Percentiles rank a stretch among this genome's conserved stretches.
Conservation (phyloP, 1,140 invertebrate species). For the Leptopilina boulardi region DNA sequence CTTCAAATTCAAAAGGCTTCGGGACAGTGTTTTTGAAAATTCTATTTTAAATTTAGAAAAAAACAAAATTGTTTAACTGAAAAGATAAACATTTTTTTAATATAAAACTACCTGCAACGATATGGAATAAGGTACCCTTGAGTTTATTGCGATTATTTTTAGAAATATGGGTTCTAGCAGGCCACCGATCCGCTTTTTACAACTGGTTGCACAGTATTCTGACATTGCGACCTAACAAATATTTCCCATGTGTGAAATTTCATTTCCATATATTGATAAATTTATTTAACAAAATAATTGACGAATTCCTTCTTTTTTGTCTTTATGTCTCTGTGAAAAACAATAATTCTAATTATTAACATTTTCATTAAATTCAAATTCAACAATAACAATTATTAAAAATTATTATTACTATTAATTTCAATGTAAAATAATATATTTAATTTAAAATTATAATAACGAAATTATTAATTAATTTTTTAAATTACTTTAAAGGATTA, state of each 20-base stretch:
- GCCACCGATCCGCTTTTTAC: constrained; percentile 47
- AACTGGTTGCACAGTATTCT: constrained; percentile 30
- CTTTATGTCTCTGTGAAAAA: constrained; percentile 52
- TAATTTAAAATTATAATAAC: no score
- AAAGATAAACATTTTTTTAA: not conserved
- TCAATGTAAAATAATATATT: no score
- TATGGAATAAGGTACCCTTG: constrained; percentile 56
- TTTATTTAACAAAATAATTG: constrained; percentile 65
- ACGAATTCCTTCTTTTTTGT: constrained; percentile 47
- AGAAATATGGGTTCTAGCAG: constrained; percentile 51
- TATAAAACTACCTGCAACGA: constrained; percentile 10
- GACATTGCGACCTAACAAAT: constrained; percentile 3
- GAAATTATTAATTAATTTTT: not conserved
- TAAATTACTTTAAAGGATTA: not conserved
- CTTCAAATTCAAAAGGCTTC: not conserved
- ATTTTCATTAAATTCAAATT: not conserved
- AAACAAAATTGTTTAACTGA: not conserved
- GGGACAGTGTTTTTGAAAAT: not conserved
- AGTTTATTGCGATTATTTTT: constrained; percentile 64
- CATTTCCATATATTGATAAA: constrained; percentile 59
- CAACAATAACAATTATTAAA: no score
- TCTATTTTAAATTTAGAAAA: not conserved
- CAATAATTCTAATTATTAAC: constrained; percentile 30
- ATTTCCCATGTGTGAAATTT: constrained; percentile 40
- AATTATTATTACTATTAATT: no score